Percentiles rank a stretch among this genome's conserved stretches.
Evolutionary conservation across 2,888 invertebrate species (phyloP).

Genomic region (Shargacucullia verbasci): DNA sequence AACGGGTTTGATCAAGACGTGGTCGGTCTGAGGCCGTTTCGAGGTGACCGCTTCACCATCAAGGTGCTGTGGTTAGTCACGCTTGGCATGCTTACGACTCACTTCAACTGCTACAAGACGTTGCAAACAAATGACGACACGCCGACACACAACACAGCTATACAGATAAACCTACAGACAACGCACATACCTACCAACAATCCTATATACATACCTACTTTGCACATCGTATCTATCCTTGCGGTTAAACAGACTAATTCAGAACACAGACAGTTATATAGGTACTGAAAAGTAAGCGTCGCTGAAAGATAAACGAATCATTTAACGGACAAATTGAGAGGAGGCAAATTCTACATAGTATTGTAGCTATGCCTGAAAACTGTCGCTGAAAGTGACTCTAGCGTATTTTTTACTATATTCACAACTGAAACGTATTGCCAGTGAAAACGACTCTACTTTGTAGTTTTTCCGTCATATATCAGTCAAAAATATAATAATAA

Average conservation of each 20-base stretch:
- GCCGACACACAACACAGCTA: constrained; percentile 52
- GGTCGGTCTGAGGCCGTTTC: constrained; percentile 79
- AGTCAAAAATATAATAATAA: too few relatives aligned
- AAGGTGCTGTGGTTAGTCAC: constrained; percentile 80
- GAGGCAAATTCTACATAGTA: too few relatives aligned
- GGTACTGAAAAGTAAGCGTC: constrained; percentile 25
- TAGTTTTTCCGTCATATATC: too few relatives aligned
- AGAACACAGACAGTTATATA: constrained; percentile 25
- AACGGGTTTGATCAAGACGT: constrained; percentile 84
- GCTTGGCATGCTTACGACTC: constrained; percentile 80
- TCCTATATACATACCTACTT: neutral
- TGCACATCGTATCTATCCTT: constrained; percentile 41
- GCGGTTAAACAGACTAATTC: constrained; percentile 49
- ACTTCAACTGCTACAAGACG: constrained; percentile 69
- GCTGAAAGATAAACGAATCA: constrained; percentile 17
- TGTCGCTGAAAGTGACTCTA: too few relatives aligned
- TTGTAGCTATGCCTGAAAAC: too few relatives aligned
- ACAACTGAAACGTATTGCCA: too few relatives aligned
- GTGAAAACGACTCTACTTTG: too few relatives aligned
- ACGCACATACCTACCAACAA: constrained; percentile 21
- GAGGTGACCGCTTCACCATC: constrained; percentile 80
- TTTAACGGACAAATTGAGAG: neutral
- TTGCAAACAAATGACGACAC: constrained; percentile 71
- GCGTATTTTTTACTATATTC: too few relatives aligned
- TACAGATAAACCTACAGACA: constrained; percentile 36